Conservation (phyloP, 2,888 invertebrate species). For the Tillus elongatus region DNA sequence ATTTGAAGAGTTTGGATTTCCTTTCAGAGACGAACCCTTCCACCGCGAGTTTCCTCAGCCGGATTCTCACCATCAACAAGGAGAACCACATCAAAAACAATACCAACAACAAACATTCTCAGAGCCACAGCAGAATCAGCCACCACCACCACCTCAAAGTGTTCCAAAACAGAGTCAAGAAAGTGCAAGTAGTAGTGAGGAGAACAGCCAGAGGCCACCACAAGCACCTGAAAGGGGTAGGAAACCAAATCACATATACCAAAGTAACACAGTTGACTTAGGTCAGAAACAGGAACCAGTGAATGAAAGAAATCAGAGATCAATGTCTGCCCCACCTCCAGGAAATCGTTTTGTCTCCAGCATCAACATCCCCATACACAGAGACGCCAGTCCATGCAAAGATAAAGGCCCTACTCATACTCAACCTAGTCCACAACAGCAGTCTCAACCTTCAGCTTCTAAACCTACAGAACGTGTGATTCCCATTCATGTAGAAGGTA, state of each 20-base stretch:
- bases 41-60: slow-evolving; percentile 4
- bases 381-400: slow-evolving; percentile 15
- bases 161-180: slow-evolving; percentile 15
- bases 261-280: slow-evolving; percentile 69
- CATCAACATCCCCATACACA: slow-evolving; percentile 36
- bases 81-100: slow-evolving; percentile 15
- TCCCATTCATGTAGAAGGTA: slow-evolving; percentile 80
- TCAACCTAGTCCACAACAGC: slow-evolving; percentile 26
- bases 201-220: slow-evolving; percentile 17
- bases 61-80: slow-evolving; percentile 18
- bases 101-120: slow-evolving; percentile 15
- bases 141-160: slow-evolving; percentile 27
- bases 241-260: slow-evolving; percentile 31
- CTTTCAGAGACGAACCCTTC: slow-evolving; percentile 43
- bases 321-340: slow-evolving; percentile 76
- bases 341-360: slow-evolving; percentile 41
- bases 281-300: slow-evolving; percentile 57
- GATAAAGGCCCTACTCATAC: slow-evolving; percentile 21
- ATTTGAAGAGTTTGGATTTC: slow-evolving; percentile 36
- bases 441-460: slow-evolving; percentile 18
- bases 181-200: slow-evolving; percentile 13
- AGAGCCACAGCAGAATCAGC: slow-evolving; percentile 30
- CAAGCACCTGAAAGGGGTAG: slow-evolving; percentile 32
- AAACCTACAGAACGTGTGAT: slow-evolving; percentile 65
- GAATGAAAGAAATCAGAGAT: slow-evolving; percentile 56